Base-by-base conservation (phyloP, 2,113 vertebrate species). In the Chelonoidis abingdonii region DNA sequence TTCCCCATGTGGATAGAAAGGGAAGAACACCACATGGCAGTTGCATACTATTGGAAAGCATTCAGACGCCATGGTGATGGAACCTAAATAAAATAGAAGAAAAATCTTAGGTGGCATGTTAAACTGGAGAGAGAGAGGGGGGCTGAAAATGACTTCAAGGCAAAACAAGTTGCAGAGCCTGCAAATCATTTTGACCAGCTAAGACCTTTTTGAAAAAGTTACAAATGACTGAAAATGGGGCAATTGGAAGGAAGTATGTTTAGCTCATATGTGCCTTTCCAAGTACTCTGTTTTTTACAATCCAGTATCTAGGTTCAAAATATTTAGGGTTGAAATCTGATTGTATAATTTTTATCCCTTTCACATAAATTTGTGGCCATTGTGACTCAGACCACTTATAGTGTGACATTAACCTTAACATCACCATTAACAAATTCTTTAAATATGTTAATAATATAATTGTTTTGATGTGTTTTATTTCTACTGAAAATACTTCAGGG, bases 301-400 rank as follows among this genome's bases (percentile, higher is more conserved):
- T 62, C 1, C 72, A 10, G 56, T 95, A 8, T 50, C 81, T 87
- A 38, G 53, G 89, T 92, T 89, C 62, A 92, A 93, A 96, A n/a
- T 12, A 47, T 87, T 79, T 89, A 31, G 52, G 10, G 84, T 93
- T 41, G 53, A 49, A 94, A 93, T 4, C 8, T 84, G 79, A 89
- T 53, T 89, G 19, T 38, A 19, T 93, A 17, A 50, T 86, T 1
- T 59, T 54, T 21, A 83, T 94, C n/a, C 89, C 59, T 5, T 79
- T 81, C 92, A 76, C 6, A 8, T 24, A 84, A 31, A 22, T 72
- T 35, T 50, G 12, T 25, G 5, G 80, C 88, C 85, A 62, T 75
- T 88, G 47, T 72, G 59, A 62, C 91, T 91, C 95, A 56, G 75
- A 4, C 52, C 35, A 50, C 29, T 87, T 65, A 12, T 93, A 29